Percentiles rank a stretch among this genome's conserved stretches.
These are phyloP conservation scores for Hypanus sabinus DNA, from an alignment of 2,113 vertebrate species.

Conservation along the genomic window DNA sequence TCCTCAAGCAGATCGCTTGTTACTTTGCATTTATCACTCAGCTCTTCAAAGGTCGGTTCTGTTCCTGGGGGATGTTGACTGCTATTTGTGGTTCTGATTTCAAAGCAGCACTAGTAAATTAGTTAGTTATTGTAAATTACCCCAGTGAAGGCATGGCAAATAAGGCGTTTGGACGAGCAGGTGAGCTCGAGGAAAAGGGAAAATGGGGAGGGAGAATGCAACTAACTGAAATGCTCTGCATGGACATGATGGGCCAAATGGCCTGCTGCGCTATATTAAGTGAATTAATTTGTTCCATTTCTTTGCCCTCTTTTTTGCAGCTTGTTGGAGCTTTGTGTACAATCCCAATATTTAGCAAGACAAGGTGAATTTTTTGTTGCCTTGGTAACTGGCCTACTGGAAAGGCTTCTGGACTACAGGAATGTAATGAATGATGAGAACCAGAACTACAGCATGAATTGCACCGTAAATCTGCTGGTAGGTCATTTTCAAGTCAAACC, in stretches of 20 bases:
- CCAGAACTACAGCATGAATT: constrained; percentile 55
- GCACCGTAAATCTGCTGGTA: constrained; percentile 54
- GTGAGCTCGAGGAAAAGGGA: too few relatives aligned
- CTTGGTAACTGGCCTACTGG: constrained; percentile 46
- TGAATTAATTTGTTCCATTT: background rate
- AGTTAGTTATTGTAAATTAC: too few relatives aligned
- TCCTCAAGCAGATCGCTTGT: too few relatives aligned
- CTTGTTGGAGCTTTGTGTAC: constrained; percentile 47
- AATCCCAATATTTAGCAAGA: constrained; percentile 43
- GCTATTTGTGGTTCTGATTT: too few relatives aligned
- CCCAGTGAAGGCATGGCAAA: too few relatives aligned
- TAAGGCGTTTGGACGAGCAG: too few relatives aligned
- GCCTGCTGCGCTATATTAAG: background rate
- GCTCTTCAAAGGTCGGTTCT: too few relatives aligned
- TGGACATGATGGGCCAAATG: background rate
- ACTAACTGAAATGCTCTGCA: background rate
- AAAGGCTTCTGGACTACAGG: constrained; percentile 51
- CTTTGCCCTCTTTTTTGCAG: constrained; percentile 33
- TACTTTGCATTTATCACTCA: too few relatives aligned
- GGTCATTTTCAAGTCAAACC: background rate
- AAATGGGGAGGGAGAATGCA: background rate
- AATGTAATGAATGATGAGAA: constrained; percentile 50
- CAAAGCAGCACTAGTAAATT: too few relatives aligned
- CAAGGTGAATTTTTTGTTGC: constrained; percentile 43
- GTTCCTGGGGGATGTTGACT: too few relatives aligned